Conservation (phyloP, 2,113 vertebrate species). For the Bufo bufo region DNA sequence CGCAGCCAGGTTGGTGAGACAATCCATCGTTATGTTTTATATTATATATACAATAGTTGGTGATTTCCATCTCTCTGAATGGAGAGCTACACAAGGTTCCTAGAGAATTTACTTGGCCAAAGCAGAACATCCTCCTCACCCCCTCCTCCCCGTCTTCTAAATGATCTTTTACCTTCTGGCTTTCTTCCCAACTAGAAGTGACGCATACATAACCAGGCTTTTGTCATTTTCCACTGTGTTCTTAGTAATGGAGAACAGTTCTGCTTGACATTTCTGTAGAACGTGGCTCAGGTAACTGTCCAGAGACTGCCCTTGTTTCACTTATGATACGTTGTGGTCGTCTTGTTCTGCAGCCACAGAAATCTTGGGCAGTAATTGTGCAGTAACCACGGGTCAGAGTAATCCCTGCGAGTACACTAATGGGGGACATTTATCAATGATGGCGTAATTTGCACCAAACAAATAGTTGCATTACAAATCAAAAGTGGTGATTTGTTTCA, state of each 20-base stretch:
- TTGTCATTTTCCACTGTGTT: conserved; percentile 7
- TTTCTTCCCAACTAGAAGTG: not conserved
- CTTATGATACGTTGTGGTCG: too few relatives aligned
- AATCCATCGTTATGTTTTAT: not conserved
- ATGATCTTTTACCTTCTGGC: conserved; percentile 2
- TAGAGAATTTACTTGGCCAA: not conserved
- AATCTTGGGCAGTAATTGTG: too few relatives aligned
- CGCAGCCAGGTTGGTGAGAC: conserved; percentile 85
- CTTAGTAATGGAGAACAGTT: not conserved
- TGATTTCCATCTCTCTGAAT: not conserved
- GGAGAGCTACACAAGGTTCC: not conserved
- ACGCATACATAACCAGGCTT: not conserved
- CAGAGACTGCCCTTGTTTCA: too few relatives aligned
- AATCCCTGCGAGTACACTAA: too few relatives aligned
- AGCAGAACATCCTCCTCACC: not conserved
- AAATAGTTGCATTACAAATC: too few relatives aligned
- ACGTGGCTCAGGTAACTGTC: not conserved
- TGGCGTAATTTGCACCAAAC: too few relatives aligned
- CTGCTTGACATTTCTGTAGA: not conserved
- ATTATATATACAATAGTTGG: not conserved
- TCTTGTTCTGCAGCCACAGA: too few relatives aligned
- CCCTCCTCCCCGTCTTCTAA: not conserved
- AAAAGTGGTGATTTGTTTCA: too few relatives aligned
- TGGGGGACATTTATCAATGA: too few relatives aligned
- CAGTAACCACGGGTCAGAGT: too few relatives aligned